Conservation (phyloP, 2,888 invertebrate genomes). For the Orchesella flavescens region DNA sequence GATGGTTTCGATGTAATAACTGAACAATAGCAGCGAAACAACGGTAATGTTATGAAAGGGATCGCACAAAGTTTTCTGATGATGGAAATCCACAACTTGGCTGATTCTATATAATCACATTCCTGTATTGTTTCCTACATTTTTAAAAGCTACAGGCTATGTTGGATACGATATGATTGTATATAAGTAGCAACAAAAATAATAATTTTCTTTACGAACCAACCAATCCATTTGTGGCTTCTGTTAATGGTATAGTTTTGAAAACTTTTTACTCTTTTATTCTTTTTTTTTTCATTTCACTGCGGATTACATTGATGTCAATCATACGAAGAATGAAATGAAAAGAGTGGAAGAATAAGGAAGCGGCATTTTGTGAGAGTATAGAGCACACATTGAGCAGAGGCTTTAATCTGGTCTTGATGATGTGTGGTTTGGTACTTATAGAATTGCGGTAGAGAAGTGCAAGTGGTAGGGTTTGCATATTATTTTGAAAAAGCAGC, state of each 20-base stretch:
- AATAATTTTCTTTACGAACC: background rate
- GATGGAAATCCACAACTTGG: slow-evolving; percentile 13
- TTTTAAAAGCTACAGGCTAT: no score
- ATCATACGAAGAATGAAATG: slow-evolving; percentile 34
- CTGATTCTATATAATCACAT: background rate
- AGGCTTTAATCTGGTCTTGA: background rate
- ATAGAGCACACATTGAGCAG: background rate
- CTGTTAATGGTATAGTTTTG: slow-evolving; percentile 2
- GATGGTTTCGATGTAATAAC: background rate
- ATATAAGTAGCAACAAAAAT: background rate
- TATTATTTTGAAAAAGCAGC: slow-evolving; percentile 47
- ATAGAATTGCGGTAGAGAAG: slow-evolving; percentile 2
- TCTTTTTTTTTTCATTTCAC: slow-evolving; percentile 5
- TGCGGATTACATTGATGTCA: slow-evolving; percentile 55
- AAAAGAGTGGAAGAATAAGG: slow-evolving; percentile 17
- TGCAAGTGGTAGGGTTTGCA: slow-evolving; percentile 41
- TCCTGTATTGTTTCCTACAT: background rate
- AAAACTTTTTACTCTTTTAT: slow-evolving; percentile 35
- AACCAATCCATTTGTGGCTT: slow-evolving; percentile 18
- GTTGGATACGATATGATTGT: background rate
- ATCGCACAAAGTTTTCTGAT: slow-evolving; percentile 16
- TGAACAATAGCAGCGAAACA: slow-evolving; percentile 23
- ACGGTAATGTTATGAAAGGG: slow-evolving; percentile 29
- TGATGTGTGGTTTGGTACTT: background rate
- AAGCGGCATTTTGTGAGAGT: background rate